These are phyloP conservation scores for Corvus moneduloides DNA, from an alignment of 2,113 vertebrate species.

Conservation along the genomic window DNA sequence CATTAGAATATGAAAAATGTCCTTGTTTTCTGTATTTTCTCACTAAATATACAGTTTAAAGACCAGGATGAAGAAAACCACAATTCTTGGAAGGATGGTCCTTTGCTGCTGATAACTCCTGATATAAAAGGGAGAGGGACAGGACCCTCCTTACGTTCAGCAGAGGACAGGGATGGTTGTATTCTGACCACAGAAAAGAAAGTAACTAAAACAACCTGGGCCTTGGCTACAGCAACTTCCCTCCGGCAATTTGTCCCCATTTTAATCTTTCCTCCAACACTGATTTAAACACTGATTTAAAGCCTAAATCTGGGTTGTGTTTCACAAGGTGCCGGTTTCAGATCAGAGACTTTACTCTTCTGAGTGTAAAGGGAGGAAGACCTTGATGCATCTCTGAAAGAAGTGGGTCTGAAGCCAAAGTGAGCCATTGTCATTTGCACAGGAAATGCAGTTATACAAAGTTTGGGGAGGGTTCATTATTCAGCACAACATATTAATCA, in stretches of 20 bases:
- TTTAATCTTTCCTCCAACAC: not conserved
- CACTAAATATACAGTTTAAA: not conserved
- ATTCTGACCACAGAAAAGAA: not conserved
- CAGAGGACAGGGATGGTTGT: not conserved
- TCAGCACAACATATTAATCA: conserved; percentile 53
- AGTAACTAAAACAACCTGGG: not conserved
- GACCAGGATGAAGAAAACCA: not conserved
- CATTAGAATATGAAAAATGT: not conserved
- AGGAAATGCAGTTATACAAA: conserved; percentile 11
- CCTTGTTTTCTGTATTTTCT: not conserved
- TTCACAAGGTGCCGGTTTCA: not conserved
- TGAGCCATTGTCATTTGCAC: not conserved
- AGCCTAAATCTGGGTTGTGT: not conserved
- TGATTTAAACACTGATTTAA: not conserved
- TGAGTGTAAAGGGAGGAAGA: not conserved
- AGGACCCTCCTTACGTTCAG: not conserved
- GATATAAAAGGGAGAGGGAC: not conserved
- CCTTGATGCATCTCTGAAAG: not conserved
- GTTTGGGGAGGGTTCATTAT: conserved; percentile 28
- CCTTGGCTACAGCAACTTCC: not conserved
- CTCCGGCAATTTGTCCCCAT: not conserved
- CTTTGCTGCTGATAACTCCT: not conserved
- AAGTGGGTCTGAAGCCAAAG: not conserved
- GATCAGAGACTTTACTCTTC: not conserved
- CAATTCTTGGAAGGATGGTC: not conserved